These are phyloP conservation scores for Polypterus senegalus DNA, from an alignment of 2,113 vertebrate species.

Conservation along the genomic window DNA sequence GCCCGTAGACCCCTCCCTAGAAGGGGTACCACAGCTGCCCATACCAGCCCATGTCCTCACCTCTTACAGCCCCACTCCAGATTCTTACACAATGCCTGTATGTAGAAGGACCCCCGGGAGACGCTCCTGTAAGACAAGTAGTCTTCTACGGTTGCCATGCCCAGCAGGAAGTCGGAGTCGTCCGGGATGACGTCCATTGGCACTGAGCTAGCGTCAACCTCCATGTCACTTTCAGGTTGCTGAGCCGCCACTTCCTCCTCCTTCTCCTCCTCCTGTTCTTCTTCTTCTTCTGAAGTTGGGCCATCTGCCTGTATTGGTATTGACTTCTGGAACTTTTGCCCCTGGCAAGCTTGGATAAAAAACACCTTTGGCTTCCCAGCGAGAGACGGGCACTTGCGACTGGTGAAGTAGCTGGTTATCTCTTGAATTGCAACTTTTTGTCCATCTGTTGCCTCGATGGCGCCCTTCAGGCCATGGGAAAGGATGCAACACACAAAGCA, in stretches of 20 bases:
- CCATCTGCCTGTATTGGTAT: background rate
- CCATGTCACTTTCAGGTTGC: background rate
- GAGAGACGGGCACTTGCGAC: slow-evolving; percentile 33
- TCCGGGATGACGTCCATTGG: slow-evolving; percentile 25
- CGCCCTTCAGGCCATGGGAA: slow-evolving; percentile 48
- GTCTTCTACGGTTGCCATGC: slow-evolving; percentile 49
- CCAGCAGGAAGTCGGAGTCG: slow-evolving; percentile 51
- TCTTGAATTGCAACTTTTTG: slow-evolving; percentile 25
- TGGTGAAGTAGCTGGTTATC: slow-evolving; percentile 41
- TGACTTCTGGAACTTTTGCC: background rate
- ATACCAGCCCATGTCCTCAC: slow-evolving; percentile 21
- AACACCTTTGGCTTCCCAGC: slow-evolving; percentile 52
- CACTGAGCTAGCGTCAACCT: slow-evolving; percentile 21
- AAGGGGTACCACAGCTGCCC: too few relatives aligned
- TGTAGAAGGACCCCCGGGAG: slow-evolving; percentile 43
- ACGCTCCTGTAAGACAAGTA: slow-evolving; percentile 31
- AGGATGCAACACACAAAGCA: slow-evolving; percentile 60
- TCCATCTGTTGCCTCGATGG: slow-evolving; percentile 44
- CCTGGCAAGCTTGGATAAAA: slow-evolving; percentile 53
- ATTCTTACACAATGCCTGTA: slow-evolving; percentile 57
- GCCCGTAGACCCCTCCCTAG: too few relatives aligned
- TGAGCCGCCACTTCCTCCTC: slow-evolving; percentile 9
- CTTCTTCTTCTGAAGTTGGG: slow-evolving; percentile 40
- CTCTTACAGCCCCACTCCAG: slow-evolving; percentile 27
- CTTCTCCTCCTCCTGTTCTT: slow-evolving; percentile 18